These are phyloP conservation scores for Himalopsyche anomala DNA, from an alignment of 2,888 invertebrate genomes.

Conservation along the genomic window DNA sequence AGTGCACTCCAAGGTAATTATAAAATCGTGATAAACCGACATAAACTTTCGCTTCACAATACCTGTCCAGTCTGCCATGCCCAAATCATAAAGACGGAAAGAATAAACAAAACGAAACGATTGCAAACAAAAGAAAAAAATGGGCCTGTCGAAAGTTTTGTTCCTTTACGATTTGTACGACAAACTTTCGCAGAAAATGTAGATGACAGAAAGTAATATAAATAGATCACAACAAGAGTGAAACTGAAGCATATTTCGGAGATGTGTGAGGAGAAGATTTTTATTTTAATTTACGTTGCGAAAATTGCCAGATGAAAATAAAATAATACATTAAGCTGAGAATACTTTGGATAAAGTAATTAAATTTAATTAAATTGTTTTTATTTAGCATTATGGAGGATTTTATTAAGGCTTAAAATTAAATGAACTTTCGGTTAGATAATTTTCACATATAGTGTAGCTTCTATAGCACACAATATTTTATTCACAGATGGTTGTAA, in stretches of 20 bases:
- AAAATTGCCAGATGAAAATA: slow-evolving; percentile 7
- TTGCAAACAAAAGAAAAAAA: background rate
- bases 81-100: background rate
- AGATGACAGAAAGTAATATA: background rate
- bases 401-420: too few species aligned
- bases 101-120: background rate
- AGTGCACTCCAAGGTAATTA: slow-evolving; percentile 21
- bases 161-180: background rate
- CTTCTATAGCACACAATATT: too few species aligned
- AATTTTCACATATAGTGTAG: too few species aligned
- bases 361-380: too few species aligned
- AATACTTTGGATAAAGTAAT: too few species aligned
- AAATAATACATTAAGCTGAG: too few species aligned
- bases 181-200: background rate
- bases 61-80: slow-evolving; percentile 21
- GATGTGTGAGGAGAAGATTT: background rate
- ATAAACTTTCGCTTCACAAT: slow-evolving; percentile 9
- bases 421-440: too few species aligned
- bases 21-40: slow-evolving; percentile 9
- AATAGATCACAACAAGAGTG: background rate
- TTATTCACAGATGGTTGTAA: too few species aligned
- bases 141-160: background rate
- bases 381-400: too few species aligned
- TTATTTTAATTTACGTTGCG: background rate
- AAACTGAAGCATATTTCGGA: slow-evolving; percentile 22